phyloP scores from a whole-genome alignment of 2,113 vertebrate species.

The Calyptomena viridis region DNA sequence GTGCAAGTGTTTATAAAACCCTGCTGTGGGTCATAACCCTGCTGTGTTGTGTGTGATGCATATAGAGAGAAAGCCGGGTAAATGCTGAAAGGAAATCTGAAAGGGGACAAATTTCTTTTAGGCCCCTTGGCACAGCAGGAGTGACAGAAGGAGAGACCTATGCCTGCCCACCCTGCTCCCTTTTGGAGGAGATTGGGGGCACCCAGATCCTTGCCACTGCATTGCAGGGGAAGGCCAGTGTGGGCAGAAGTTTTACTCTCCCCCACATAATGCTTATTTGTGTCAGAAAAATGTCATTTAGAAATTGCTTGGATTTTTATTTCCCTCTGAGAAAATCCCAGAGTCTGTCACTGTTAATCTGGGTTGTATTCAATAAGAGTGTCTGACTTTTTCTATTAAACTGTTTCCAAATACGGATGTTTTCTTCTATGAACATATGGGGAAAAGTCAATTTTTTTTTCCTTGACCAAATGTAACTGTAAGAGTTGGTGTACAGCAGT shows the following conservation, averaged over 20 bases:
- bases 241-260: not conserved
- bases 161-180: not conserved
- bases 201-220: not conserved
- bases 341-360: not conserved
- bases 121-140: not conserved
- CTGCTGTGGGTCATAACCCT: not conserved
- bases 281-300: not conserved
- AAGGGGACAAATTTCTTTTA: not conserved
- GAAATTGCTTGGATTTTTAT: not conserved
- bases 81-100: not conserved
- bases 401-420: not conserved
- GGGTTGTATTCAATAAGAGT: not conserved
- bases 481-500: not conserved
- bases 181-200: fast-evolving
- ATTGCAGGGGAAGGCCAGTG: not conserved
- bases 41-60: fast-evolving
- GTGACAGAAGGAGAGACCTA: not conserved
- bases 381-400: not conserved
- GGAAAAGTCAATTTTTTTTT: not conserved
- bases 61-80: not conserved
- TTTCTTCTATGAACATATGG: not conserved
- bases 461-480: not conserved
- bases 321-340: not conserved
- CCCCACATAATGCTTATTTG: not conserved
- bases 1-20: not conserved